Evolutionary conservation across 53 echinoderm and acorn worm species (phyloP).

Genomic region (Apostichopus leukothele): DNA sequence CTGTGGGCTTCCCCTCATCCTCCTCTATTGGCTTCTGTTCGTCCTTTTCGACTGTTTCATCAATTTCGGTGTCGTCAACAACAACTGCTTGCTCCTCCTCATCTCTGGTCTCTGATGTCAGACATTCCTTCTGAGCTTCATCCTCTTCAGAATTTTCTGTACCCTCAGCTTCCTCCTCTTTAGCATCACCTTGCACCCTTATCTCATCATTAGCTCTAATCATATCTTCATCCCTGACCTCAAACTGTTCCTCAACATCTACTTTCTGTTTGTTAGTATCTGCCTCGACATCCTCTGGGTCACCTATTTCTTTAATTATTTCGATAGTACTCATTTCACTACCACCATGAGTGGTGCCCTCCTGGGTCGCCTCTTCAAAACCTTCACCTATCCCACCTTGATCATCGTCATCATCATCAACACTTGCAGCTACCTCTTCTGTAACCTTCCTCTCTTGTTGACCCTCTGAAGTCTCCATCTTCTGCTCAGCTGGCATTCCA

Average conservation of each 20-base stretch:
- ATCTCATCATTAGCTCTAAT: neutral
- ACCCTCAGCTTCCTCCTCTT: neutral
- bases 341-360: neutral
- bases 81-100: neutral
- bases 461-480: neutral
- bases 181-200: neutral
- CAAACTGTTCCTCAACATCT: neutral
- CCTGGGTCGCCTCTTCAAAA: neutral
- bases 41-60: neutral
- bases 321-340: neutral
- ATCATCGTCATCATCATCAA: neutral
- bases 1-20: neutral
- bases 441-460: neutral
- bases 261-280: neutral
- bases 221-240: neutral
- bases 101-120: neutral
- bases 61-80: neutral
- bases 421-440: conserved; percentile 3
- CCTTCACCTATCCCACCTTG: too few species aligned
- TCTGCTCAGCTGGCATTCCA: neutral
- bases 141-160: neutral
- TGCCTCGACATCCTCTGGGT: neutral
- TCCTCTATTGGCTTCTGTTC: neutral
- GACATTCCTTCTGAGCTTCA: neutral
- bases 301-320: neutral